phyloP scores from a whole-genome alignment of 2,888 invertebrate species.

The Neoaliturus tenellus region DNA sequence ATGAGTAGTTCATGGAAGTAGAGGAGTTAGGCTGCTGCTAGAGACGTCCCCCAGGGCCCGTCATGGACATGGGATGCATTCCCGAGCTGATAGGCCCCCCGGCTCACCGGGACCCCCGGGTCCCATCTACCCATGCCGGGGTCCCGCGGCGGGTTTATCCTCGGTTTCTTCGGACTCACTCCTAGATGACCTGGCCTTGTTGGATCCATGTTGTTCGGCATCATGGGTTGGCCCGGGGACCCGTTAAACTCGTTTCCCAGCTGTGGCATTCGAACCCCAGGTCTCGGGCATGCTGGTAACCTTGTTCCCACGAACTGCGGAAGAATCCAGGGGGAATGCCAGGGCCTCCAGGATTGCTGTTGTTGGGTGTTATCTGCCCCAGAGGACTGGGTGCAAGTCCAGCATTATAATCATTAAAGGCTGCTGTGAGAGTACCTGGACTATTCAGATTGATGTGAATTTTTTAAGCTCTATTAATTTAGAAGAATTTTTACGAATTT shows the following conservation, averaged over 20 bases:
- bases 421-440: no score
- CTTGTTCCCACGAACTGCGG: conserved; percentile 97
- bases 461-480: no score
- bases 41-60: no score
- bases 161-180: not conserved
- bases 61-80: no score
- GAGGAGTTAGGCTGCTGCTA: no score
- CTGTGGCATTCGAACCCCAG: conserved; percentile 94
- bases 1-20: no score
- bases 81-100: no score
- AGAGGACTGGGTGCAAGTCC: conserved; percentile 91
- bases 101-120: not conserved
- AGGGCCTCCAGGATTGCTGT: conserved; percentile 84
- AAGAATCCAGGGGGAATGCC: conserved; percentile 88
- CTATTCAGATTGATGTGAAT: no score
- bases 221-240: conserved; percentile 96
- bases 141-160: not conserved
- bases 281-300: conserved; percentile 93
- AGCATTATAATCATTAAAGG: conserved; percentile 89
- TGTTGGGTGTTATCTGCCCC: conserved; percentile 91
- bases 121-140: not conserved
- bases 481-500: no score
- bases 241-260: conserved; percentile 98
- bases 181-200: conserved; percentile 82
- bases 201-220: conserved; percentile 98